phyloP scores from a whole-genome alignment of 2,797 vertebrate species.

The Cephalopachus bancanus region DNA sequence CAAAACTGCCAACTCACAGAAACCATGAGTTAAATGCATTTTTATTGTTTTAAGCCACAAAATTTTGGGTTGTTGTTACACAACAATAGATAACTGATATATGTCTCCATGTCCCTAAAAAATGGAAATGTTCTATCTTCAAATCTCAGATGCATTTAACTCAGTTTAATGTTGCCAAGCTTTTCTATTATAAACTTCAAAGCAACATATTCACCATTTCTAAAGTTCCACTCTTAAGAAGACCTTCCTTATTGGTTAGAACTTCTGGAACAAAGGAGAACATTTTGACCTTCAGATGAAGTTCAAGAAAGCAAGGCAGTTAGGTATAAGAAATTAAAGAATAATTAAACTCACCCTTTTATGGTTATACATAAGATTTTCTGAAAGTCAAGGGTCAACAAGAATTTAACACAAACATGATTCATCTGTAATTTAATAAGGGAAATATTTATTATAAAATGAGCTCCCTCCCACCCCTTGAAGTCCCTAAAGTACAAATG shows the following conservation, averaged over 20 bases:
- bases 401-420: neutral
- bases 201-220: neutral
- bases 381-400: conserved; percentile 24
- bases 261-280: neutral
- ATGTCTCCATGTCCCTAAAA: neutral
- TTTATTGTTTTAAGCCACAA: neutral
- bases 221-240: neutral
- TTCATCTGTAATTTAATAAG: neutral
- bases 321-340: neutral
- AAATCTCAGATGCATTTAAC: neutral
- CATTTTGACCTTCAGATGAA: neutral
- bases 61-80: neutral
- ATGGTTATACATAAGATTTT: neutral
- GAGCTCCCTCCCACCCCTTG: neutral
- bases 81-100: neutral
- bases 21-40: neutral
- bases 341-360: neutral
- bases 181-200: neutral
- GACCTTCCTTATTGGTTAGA: neutral
- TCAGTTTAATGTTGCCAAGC: neutral
- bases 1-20: neutral
- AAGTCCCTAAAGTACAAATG: neutral
- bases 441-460: neutral
- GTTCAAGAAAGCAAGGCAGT: neutral
- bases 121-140: neutral